Base-by-base conservation (phyloP, 2,113 vertebrate genomes). In the Turdus rufiventris region DNA sequence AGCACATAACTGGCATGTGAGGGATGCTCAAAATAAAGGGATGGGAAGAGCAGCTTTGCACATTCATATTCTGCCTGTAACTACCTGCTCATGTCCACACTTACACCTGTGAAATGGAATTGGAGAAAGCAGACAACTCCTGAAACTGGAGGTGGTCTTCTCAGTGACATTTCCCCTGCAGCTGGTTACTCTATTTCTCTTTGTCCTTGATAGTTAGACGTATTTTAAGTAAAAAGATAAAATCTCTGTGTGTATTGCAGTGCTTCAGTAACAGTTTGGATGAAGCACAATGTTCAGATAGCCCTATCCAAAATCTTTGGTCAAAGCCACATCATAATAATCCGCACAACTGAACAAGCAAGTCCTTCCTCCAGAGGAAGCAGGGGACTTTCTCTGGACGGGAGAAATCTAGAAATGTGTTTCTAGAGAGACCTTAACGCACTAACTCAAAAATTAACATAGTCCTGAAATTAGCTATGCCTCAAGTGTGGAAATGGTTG, bases 221-320 rank as follows among this genome's bases (percentile, higher is more conserved):
- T 8, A 25, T 58, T 91, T 61, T 14, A 57, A 77, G 24, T 11
- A 61, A 88, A 82, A 88, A 71, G 14, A 60, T 29, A 72, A 88
- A 80, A 42, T 10, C 23, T 42, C 36, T 71, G 18, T 36, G 20
- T 0, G 0, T 6, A 38, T 23, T 48, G 33, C 11, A 54, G 38
- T 45, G 50, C 17, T 60, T 71, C 53, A 33, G 31, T 40, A 68
- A 54, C 23, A 28, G n/a, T 74, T 51, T 54, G 56, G 33, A 26
- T 51, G 42, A 79, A 65, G 56, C 28, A 66, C 43, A 24, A n/a
- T 71, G 26, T 53, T 50, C 72, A 84, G 38, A 45, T 8, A 71
- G 67, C 6, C 8, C 40, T 21, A 19, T 18, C 18, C 57, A 68
- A 68, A 40, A n/a, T 8, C 48, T 18, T 43, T 17, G 24, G 15